Evolutionary conservation across 2,888 invertebrate genomes (phyloP).

Genomic region (Temnothorax unifasciatus): DNA sequence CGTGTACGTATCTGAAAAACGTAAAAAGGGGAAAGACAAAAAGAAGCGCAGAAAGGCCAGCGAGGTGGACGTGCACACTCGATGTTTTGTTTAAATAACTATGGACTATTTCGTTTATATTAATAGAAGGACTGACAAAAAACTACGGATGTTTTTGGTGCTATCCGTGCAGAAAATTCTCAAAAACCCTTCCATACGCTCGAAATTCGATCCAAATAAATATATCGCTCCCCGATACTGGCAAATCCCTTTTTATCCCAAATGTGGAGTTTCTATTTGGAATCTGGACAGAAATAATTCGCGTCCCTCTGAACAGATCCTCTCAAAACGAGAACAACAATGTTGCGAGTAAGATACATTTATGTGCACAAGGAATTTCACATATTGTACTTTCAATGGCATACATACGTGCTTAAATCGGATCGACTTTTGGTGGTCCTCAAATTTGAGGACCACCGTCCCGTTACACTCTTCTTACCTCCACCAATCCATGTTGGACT

Average conservation of each 20-base stretch:
- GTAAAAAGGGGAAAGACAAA: not conserved
- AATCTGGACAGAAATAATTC: not conserved
- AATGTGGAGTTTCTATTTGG: not conserved
- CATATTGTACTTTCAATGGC: not conserved
- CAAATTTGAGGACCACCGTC: not conserved
- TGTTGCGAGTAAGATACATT: not conserved
- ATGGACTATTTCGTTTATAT: not conserved
- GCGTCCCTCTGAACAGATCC: not conserved
- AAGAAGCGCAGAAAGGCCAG: not conserved
- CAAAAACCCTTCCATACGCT: not conserved
- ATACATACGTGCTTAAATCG: not conserved
- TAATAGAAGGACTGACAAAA: not conserved
- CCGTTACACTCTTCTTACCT: constrained; percentile 84
- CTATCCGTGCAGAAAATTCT: not conserved
- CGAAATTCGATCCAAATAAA: not conserved
- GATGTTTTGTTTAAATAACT: constrained; percentile 8
- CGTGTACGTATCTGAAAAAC: constrained; percentile 87
- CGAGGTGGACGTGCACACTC: not conserved
- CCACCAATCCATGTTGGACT: constrained; percentile 90
- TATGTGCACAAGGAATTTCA: not conserved
- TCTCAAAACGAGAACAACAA: not conserved
- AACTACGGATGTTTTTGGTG: not conserved
- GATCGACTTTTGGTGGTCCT: not conserved
- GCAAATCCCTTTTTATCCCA: not conserved
- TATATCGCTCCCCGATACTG: not conserved